Evolutionary conservation across 2,797 vertebrate species (phyloP).

Genomic region (Sparus aurata): DNA sequence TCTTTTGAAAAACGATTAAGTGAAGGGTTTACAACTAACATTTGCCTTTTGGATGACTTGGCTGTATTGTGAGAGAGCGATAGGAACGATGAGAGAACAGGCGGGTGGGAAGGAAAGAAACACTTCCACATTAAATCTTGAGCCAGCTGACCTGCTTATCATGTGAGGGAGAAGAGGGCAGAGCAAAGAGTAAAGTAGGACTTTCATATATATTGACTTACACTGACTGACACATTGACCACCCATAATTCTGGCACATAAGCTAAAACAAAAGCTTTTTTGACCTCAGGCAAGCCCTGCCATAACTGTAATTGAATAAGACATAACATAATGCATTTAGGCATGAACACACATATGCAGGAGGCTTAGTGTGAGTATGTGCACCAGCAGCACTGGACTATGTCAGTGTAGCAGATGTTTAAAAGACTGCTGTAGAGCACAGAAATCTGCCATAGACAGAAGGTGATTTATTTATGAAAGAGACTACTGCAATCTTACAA

Average conservation of each 20-base stretch:
- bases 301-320: constrained; percentile 66
- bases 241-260: neutral
- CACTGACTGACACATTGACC: neutral
- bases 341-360: constrained; percentile 21
- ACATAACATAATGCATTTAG: constrained; percentile 46
- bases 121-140: constrained; percentile 11
- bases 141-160: constrained; percentile 47
- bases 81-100: neutral
- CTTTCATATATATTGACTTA: constrained; percentile 1
- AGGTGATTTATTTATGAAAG: neutral
- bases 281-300: constrained; percentile 44
- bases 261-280: constrained; percentile 3
- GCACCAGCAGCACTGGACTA: constrained; percentile 27
- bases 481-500: neutral
- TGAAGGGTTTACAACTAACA: constrained; percentile 10
- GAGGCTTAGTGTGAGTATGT: constrained; percentile 25
- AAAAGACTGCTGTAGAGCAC: neutral
- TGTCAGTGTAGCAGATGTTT: constrained; percentile 24
- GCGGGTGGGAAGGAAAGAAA: neutral
- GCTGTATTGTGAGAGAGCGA: neutral
- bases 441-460: neutral
- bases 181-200: neutral
- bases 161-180: constrained; percentile 33
- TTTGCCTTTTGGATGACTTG: constrained; percentile 16
- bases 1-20: constrained; percentile 1